Evolutionary conservation across 2,797 vertebrate species (phyloP).

Genomic region (Arvicola amphibius): DNA sequence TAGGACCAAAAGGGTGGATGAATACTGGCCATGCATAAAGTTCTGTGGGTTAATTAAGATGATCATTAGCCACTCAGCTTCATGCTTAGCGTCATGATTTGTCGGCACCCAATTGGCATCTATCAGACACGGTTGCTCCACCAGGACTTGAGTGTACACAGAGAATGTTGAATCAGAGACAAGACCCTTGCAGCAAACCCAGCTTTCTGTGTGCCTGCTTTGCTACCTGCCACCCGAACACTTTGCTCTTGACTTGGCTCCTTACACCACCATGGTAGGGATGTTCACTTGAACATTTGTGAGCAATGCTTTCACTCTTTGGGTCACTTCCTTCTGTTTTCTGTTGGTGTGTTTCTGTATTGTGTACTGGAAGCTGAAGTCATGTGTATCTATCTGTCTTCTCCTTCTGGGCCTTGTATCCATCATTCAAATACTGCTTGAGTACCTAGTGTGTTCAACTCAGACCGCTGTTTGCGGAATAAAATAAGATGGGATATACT

Average conservation of each 20-base stretch:
- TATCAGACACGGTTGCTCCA: conserved; percentile 57
- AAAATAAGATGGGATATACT: background rate
- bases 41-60: conserved; percentile 82
- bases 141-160: conserved; percentile 38
- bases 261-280: background rate
- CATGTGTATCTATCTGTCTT: background rate
- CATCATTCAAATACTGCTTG: background rate
- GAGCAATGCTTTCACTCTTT: background rate
- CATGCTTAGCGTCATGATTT: conserved; percentile 67
- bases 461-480: background rate
- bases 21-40: conserved; percentile 71
- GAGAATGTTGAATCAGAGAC: conserved; percentile 30
- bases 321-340: background rate
- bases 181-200: background rate
- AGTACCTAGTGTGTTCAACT: background rate
- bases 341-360: background rate
- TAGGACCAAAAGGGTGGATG: conserved; percentile 76
- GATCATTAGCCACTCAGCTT: conserved; percentile 80
- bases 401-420: background rate
- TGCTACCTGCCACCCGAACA: background rate
- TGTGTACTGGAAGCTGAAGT: background rate
- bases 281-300: background rate
- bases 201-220: background rate
- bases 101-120: conserved; percentile 70
- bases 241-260: background rate